phyloP scores from a whole-genome alignment of 1,140 invertebrate genomes.

The Zeugodacus cucurbitae region DNA sequence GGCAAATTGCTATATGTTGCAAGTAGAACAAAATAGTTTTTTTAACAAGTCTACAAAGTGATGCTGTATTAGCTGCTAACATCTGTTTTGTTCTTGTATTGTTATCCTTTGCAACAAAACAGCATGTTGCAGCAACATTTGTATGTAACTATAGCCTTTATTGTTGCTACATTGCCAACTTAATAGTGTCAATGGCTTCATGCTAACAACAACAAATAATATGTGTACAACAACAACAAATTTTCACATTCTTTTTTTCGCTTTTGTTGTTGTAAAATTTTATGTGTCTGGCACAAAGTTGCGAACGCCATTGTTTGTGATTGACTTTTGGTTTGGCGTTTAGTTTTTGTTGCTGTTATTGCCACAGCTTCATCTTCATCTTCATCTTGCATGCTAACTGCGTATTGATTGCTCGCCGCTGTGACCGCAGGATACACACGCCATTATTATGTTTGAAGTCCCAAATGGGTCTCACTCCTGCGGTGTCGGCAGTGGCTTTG shows the following conservation, averaged over 20 bases:
- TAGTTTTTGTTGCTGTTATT: not conserved
- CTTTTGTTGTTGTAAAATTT: not conserved
- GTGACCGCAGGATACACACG: not conserved
- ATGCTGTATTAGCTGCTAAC: too few species aligned
- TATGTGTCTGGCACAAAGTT: not conserved
- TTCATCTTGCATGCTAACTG: too few species aligned
- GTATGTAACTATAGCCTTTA: not conserved
- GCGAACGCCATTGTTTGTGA: not conserved
- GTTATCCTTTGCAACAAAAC: too few species aligned
- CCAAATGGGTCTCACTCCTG: not conserved
- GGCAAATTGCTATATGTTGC: too few species aligned
- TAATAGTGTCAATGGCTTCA: not conserved
- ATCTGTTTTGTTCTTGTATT: too few species aligned
- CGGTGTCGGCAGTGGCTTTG: not conserved
- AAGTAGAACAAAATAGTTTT: too few species aligned
- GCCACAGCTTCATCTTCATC: not conserved
- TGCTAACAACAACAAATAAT: not conserved
- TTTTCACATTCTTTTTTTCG: not conserved
- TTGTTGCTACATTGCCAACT: not conserved
- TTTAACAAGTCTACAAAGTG: too few species aligned
- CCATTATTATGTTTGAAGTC: not conserved
- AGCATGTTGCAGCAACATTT: constrained; percentile 22
- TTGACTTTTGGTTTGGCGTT: not conserved
- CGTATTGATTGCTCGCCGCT: not conserved
- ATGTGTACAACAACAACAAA: not conserved